Conservation (phyloP, 2,797 vertebrate species). For the Mionectes olivaceus region DNA sequence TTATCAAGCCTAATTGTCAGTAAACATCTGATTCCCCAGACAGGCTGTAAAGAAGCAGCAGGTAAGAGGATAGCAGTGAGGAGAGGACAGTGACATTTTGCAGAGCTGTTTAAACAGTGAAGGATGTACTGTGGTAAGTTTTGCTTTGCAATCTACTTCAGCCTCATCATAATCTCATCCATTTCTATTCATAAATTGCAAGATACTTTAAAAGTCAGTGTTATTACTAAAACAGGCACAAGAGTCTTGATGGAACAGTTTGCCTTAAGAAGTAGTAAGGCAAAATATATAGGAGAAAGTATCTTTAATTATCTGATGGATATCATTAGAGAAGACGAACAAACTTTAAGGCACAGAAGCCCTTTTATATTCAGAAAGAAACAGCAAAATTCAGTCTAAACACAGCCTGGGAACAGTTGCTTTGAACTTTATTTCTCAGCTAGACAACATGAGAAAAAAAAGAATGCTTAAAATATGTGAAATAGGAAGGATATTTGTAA, state of each 20-base stretch:
- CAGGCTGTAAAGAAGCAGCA: slow-evolving; percentile 11
- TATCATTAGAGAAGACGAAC: not conserved
- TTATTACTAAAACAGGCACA: not conserved
- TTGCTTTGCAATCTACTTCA: not conserved
- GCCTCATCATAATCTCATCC: not conserved
- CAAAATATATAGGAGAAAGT: not conserved
- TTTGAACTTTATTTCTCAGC: not conserved
- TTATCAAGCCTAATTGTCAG: slow-evolving; percentile 37
- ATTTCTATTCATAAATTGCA: not conserved
- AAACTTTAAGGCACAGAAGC: not conserved
- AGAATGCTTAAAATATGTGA: not conserved
- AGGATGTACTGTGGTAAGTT: not conserved
- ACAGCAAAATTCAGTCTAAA: not conserved
- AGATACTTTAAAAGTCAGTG: not conserved
- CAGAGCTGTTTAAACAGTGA: not conserved
- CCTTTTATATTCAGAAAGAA: not conserved
- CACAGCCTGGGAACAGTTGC: not conserved
- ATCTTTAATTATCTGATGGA: not conserved
- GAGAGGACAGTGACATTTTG: not conserved
- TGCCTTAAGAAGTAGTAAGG: not conserved
- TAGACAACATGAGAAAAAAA: not conserved
- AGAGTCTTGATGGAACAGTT: not conserved
- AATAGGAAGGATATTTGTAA: not conserved
- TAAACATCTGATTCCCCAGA: not conserved
- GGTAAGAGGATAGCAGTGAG: not conserved